Percentiles rank a stretch among this genome's conserved stretches.
These are phyloP conservation scores for Lampropteryx suffumata DNA, from an alignment of 2,888 invertebrate species.

Conservation along the genomic window DNA sequence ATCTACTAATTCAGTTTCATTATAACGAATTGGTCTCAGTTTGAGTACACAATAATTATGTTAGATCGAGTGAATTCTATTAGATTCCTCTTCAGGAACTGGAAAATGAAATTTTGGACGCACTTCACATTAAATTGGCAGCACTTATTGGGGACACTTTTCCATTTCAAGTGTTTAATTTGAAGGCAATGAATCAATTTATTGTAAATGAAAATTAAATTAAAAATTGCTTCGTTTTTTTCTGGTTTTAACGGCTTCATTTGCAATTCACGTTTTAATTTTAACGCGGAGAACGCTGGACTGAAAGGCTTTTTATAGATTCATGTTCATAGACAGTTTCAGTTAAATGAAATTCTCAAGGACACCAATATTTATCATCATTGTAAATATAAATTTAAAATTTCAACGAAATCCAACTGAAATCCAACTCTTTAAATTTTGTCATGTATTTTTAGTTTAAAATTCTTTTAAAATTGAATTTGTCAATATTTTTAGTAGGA, in stretches of 20 bases:
- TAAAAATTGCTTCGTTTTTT: constrained; percentile 13
- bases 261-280: constrained; percentile 7
- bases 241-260: constrained; percentile 15
- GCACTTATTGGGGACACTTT: constrained; percentile 45
- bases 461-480: no score
- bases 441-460: no score
- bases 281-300: background rate
- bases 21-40: constrained; percentile 25
- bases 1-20: constrained; percentile 24
- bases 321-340: constrained; percentile 1
- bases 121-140: constrained; percentile 48
- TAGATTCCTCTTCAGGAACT: constrained; percentile 46
- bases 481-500: no score
- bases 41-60: constrained; percentile 36
- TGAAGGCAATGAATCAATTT: constrained; percentile 40
- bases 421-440: no score
- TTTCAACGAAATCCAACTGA: no score
- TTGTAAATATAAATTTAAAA: no score
- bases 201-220: constrained; percentile 37
- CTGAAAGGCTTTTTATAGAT: constrained; percentile 4
- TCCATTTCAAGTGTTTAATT: constrained; percentile 40
- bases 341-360: background rate
- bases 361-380: no score
- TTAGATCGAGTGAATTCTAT: constrained; percentile 39
- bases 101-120: constrained; percentile 53